These are phyloP conservation scores for Trichonephila clavipes DNA, from an alignment of 1,140 invertebrate species.

Conservation along the genomic window DNA sequence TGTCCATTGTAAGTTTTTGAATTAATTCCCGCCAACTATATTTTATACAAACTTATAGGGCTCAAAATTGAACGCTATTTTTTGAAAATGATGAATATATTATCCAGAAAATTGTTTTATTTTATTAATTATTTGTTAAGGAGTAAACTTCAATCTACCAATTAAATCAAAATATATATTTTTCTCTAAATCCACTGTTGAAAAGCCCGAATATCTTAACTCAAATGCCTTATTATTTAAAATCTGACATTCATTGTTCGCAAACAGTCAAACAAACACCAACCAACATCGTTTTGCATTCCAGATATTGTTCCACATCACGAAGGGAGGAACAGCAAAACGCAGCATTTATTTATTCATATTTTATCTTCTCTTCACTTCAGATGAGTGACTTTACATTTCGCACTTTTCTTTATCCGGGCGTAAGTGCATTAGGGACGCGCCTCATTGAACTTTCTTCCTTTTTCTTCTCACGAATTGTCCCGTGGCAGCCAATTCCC, in stretches of 20 bases:
- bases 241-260: no score
- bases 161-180: not conserved
- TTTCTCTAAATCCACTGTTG: not conserved
- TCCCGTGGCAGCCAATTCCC: slow-evolving; percentile 37
- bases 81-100: no score
- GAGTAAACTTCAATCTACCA: no score
- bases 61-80: no score
- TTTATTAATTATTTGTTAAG: no score
- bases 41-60: no score
- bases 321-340: not conserved
- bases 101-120: no score
- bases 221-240: not conserved
- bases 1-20: no score
- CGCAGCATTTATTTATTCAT: not conserved
- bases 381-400: slow-evolving; percentile 23
- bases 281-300: not conserved
- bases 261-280: no score
- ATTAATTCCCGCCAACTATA: no score
- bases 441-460: not conserved
- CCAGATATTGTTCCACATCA: not conserved
- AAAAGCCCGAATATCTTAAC: not conserved
- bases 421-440: slow-evolving; percentile 42
- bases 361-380: slow-evolving; percentile 4
- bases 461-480: slow-evolving; percentile 44
- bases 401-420: slow-evolving; percentile 46